A percentile compares a stretch with the other conserved stretches of the same genome.
Evolutionary conservation across 1,140 invertebrate genomes (phyloP).

Genomic region (Asbolus verrucosus): DNA sequence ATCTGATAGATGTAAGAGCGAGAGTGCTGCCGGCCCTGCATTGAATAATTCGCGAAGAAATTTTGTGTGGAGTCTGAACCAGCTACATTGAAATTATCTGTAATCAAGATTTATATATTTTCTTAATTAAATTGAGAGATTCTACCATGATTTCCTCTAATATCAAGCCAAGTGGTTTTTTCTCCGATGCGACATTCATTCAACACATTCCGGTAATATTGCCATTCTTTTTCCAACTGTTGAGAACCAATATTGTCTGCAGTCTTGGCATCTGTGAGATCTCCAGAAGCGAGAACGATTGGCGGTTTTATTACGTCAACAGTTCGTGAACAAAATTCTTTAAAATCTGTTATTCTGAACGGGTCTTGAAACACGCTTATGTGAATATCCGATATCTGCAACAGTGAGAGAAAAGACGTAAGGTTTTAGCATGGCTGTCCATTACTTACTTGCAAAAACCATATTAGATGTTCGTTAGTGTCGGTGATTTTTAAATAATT

Average conservation of each 20-base stretch:
- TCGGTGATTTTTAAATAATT: slow-evolving; percentile 65
- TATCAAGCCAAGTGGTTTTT: slow-evolving; percentile 88
- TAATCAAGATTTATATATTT: slow-evolving; percentile 60
- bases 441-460: slow-evolving; percentile 80
- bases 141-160: slow-evolving; percentile 94
- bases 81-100: slow-evolving; percentile 92
- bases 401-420: slow-evolving; percentile 37
- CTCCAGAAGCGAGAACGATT: slow-evolving; percentile 88
- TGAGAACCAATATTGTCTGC: slow-evolving; percentile 82
- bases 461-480: slow-evolving; percentile 73
- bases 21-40: slow-evolving; percentile 78
- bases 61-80: slow-evolving; percentile 77
- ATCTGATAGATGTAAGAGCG: slow-evolving; percentile 83
- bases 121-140: too few relatives aligned
- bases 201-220: slow-evolving; percentile 80
- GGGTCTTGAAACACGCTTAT: slow-evolving; percentile 87
- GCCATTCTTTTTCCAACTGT: slow-evolving; percentile 89
- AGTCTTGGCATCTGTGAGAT: slow-evolving; percentile 91
- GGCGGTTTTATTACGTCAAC: slow-evolving; percentile 80
- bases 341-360: slow-evolving; percentile 80
- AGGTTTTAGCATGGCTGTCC: slow-evolving; percentile 15
- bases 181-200: slow-evolving; percentile 75
- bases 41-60: slow-evolving; percentile 84
- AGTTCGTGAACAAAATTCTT: slow-evolving; percentile 83
- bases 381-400: slow-evolving; percentile 89